A percentile compares a stretch with the other conserved stretches of the same genome.
Evolutionary conservation across 2,888 invertebrate genomes (phyloP).

Genomic region (Oxytorus armatus): DNA sequence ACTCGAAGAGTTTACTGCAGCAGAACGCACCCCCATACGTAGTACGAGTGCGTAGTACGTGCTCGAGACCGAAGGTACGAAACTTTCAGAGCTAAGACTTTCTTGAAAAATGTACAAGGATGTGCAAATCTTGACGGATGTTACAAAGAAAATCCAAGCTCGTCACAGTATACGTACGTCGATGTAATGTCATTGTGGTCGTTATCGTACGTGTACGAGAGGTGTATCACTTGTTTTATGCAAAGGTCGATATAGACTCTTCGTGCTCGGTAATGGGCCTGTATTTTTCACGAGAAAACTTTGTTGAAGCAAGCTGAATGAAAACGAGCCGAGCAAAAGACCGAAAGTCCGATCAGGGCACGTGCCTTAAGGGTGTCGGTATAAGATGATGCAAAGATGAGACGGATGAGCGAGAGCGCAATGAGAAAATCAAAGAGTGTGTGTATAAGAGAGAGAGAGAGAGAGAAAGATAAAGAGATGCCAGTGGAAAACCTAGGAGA

Average conservation of each 20-base stretch:
- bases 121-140: constrained; percentile 22
- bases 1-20: background rate
- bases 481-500: constrained; percentile 25
- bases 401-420: constrained; percentile 37
- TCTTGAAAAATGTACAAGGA: constrained; percentile 34
- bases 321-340: constrained; percentile 44
- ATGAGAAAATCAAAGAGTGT: constrained; percentile 34
- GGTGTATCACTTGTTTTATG: constrained; percentile 32
- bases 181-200: constrained; percentile 4
- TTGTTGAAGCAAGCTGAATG: constrained; percentile 36
- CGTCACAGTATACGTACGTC: constrained; percentile 21
- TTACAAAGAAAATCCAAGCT: constrained; percentile 16
- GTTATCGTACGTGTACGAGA: background rate
- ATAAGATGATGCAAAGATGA: constrained; percentile 49
- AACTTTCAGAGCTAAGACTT: constrained; percentile 32
- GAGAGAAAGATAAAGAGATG: background rate
- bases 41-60: background rate
- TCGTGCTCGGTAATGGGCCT: constrained; percentile 10
- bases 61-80: constrained; percentile 16
- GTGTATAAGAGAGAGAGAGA: background rate
- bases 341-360: constrained; percentile 48
- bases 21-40: background rate
- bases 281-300: constrained; percentile 49
- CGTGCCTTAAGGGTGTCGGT: constrained; percentile 42
- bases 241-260: constrained; percentile 14